These are phyloP conservation scores for Drosophila bocki DNA, from an alignment of 1,140 invertebrate species.

Conservation along the genomic window DNA sequence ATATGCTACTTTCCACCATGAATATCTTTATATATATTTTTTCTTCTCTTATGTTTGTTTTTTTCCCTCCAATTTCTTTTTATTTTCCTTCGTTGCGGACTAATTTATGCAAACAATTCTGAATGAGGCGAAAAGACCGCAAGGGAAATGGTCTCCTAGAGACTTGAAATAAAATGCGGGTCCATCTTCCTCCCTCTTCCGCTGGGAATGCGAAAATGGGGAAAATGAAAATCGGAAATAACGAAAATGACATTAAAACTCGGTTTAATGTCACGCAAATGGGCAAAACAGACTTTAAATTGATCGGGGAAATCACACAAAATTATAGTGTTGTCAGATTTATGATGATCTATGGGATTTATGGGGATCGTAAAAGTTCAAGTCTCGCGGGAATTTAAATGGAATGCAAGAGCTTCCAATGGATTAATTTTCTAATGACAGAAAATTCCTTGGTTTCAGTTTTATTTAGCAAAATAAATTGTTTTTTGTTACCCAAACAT, in stretches of 20 bases:
- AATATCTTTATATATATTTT: conserved; percentile 26
- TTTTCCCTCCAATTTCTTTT: conserved; percentile 28
- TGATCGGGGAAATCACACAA: conserved; percentile 27
- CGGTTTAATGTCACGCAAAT: conserved; percentile 39
- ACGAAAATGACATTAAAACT: conserved; percentile 20
- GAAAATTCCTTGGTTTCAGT: not conserved
- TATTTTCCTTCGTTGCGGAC: conserved; percentile 39
- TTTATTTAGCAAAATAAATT: not conserved
- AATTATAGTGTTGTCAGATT: conserved; percentile 35
- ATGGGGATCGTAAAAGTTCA: conserved; percentile 27
- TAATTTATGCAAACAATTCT: conserved; percentile 82
- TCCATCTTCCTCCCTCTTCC: conserved; percentile 1
- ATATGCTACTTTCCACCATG: conserved; percentile 6
- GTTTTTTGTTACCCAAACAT: conserved; percentile 1
- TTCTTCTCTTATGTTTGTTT: conserved; percentile 58
- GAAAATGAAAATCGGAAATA: conserved; percentile 18
- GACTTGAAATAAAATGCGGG: conserved; percentile 28
- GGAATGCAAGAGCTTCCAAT: conserved; percentile 33
- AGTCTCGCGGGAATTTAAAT: not conserved
- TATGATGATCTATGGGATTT: conserved; percentile 38
- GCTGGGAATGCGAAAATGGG: conserved; percentile 55
- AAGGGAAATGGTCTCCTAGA: conserved; percentile 22
- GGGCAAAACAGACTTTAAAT: conserved; percentile 27
- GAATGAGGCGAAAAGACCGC: conserved; percentile 55
- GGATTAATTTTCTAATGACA: conserved; percentile 17